These are phyloP conservation scores for Falco peregrinus DNA, from an alignment of 2,797 vertebrate species.

Conservation along the genomic window DNA sequence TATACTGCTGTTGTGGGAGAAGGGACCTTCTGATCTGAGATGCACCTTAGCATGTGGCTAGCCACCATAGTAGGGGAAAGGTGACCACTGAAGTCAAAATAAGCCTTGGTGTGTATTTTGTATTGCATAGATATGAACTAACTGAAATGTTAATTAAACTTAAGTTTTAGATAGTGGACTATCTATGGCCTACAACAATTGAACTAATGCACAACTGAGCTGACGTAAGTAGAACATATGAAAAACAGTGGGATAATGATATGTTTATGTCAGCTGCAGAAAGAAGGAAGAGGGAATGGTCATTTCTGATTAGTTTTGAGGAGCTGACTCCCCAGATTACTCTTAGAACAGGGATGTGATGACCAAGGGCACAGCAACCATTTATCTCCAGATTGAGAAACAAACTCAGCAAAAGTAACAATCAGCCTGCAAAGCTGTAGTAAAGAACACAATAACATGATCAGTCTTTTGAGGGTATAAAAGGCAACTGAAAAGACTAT, in stretches of 20 bases:
- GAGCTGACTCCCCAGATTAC: not conserved
- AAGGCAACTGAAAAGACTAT: not conserved
- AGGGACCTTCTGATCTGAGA: not conserved
- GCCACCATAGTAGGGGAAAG: not conserved
- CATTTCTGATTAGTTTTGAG: not conserved
- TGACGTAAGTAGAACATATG: not conserved
- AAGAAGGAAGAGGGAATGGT: not conserved
- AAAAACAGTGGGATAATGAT: not conserved
- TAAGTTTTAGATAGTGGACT: not conserved
- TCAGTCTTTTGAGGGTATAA: not conserved
- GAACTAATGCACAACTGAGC: not conserved
- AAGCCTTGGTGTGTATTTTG: not conserved
- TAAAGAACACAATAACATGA: not conserved
- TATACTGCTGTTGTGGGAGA: not conserved
- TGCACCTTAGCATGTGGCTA: not conserved
- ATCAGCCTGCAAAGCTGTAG: not conserved
- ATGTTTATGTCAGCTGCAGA: not conserved
- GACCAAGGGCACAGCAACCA: not conserved
- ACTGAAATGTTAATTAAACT: not conserved
- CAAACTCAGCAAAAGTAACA: not conserved
- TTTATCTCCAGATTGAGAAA: not conserved
- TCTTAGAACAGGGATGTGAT: not conserved
- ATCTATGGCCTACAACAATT: not conserved
- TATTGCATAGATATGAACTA: not conserved
- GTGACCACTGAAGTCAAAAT: not conserved